phyloP scores from a whole-genome alignment of 2,888 invertebrate genomes.

The Limnephilus marmoratus region DNA sequence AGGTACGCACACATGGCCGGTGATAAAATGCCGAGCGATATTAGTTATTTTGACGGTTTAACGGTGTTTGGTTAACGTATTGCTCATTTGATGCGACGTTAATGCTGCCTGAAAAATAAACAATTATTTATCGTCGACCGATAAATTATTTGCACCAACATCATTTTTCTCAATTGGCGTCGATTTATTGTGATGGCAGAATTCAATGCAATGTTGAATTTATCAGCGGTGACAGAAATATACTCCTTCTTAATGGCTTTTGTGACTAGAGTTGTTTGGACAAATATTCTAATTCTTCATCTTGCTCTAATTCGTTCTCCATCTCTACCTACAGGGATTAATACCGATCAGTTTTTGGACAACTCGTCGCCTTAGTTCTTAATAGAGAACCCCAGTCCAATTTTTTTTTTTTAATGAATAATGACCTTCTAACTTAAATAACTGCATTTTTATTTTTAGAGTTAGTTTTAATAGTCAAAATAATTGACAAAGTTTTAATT shows the following conservation, averaged over 20 bases:
- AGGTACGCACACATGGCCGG: conserved; percentile 21
- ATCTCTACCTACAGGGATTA: no score
- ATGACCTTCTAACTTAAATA: no score
- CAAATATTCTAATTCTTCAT: background rate
- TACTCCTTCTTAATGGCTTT: background rate
- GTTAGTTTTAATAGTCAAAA: no score
- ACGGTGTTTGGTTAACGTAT: conserved; percentile 46
- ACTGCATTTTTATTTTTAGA: no score
- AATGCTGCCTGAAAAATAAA: background rate
- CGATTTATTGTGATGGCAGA: conserved; percentile 2
- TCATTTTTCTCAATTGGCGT: background rate
- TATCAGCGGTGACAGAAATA: background rate
- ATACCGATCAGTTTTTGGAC: no score
- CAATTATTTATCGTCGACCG: background rate
- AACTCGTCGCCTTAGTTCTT: no score
- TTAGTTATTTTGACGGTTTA: conserved; percentile 46
- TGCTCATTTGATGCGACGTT: conserved; percentile 39
- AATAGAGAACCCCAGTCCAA: no score
- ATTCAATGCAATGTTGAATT: background rate
- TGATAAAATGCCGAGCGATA: conserved; percentile 34
- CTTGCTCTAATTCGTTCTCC: background rate
- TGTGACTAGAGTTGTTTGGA: background rate
- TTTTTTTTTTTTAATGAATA: no score
- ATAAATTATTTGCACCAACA: background rate
- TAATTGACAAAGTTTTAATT: no score